These are phyloP conservation scores for Astreopora myriophthalma DNA, from an alignment of 64 coral and sea anemone genomes.

Conservation along the genomic window DNA sequence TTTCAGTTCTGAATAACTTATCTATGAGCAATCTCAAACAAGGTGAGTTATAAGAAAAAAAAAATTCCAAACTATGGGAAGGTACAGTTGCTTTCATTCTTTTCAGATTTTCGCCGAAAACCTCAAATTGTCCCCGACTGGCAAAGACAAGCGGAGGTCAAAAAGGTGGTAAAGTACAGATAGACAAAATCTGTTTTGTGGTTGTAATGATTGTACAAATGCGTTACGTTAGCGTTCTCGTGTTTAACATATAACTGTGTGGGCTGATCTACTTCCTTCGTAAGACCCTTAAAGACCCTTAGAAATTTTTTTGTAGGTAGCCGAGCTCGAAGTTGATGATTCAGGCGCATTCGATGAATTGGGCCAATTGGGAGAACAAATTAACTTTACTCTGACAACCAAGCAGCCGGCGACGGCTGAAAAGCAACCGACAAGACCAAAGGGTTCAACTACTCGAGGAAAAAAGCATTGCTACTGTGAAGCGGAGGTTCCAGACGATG, in stretches of 20 bases:
- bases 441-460: slow-evolving; percentile 9
- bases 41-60: too few relatives aligned
- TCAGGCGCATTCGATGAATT: neutral
- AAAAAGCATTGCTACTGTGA: slow-evolving; percentile 55
- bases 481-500: slow-evolving; percentile 87
- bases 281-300: neutral
- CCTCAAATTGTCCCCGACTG: neutral
- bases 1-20: too few relatives aligned
- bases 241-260: neutral
- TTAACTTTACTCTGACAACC: neutral
- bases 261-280: neutral
- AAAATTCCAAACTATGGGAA: neutral
- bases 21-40: too few relatives aligned
- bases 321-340: neutral
- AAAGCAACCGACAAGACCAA: neutral
- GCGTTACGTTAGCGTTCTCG: too few relatives aligned
- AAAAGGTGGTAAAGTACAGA: too few relatives aligned
- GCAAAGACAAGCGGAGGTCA: neutral
- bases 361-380: slow-evolving; percentile 2
- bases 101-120: slow-evolving; percentile 18
- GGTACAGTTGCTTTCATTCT: neutral
- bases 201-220: too few relatives aligned
- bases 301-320: neutral
- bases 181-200: too few relatives aligned
- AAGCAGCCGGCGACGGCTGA: neutral